Evolutionary conservation across 64 coral and sea anemone genomes (phyloP), one percentile per base, ranked within the genome.

Genomic region (Pachyseris speciosa): DNA sequence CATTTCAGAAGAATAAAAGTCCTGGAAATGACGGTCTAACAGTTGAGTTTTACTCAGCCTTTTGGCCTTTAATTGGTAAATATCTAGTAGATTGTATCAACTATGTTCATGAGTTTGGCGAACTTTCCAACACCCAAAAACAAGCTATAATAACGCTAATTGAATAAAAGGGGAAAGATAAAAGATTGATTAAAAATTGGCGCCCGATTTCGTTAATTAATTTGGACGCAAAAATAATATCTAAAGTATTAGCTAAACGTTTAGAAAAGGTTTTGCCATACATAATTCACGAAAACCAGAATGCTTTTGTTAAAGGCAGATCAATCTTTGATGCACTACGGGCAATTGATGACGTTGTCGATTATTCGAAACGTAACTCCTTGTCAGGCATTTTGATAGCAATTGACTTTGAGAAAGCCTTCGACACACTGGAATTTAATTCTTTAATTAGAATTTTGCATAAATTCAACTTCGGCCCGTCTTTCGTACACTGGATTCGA

Each of bases 401-500:
- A n/a, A 26, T 83, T 32, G 79, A 83, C 51, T 83, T 83, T 65
- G 79, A 83, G 31, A 83, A 83, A 83, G 79, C 53, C 19, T 83
- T 83, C 51, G 63, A 66, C 25, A 30, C 25, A 30, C 5, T 66
- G 25, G 1, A 66, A 9, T 66, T 66, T 30, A 66, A 66, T n/a
- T n/a, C n/a, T n/a, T n/a, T n/a, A n/a, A n/a, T n/a, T n/a, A n/a
- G n/a, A n/a, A n/a, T n/a, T n/a, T n/a, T n/a, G n/a, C n/a, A n/a
- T n/a, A n/a, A n/a, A n/a, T n/a, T n/a, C n/a, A n/a, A n/a, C 63
- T 66, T 66, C 22, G 63, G 63, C 26, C 63, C 26, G 28, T 66
- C 63, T 13, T 66, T 66, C 26, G 30, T 28, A 29, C 63, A 66
- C 24, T 66, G 63, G 63, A 66, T 66, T 29, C 63, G 63, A 29